Base-by-base conservation (phyloP, 2,888 invertebrate genomes). In the Pandemis corylana region DNA sequence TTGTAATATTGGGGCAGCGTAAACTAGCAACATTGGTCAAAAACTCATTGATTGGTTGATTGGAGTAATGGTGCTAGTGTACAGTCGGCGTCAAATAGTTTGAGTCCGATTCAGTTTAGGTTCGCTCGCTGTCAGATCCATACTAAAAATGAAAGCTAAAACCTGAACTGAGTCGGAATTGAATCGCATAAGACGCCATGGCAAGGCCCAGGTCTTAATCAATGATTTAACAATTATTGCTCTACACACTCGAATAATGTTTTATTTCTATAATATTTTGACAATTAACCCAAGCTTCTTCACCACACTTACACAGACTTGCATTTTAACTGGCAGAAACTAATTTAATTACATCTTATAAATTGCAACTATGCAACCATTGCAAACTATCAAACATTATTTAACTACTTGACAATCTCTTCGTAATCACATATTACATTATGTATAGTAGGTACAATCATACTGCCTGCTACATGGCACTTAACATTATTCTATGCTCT, bases 391-490 rank as follows among this genome's bases (percentile, higher is more conserved):
- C 51, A 42, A 63, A 63, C 51, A 63, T 42, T 53, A 70, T 70
- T 42, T 64, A 53, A 51, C 10, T 51, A 70, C 49, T 49, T 46
- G 69, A 69, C 13, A 71, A 46, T 71, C 20, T 56, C 56, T 44
- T 65, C 13, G 51, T 64, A 56, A 72, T 72, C 72, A 73, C 49
- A 64, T 15, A 7, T 63, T 62, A 53, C 7, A 20, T 36, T 28
- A 59, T 59, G 59, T 28, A 59, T 28, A 68, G 53, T 42, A 51
- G 51, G 42, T 72, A 53, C 42, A 56, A 20, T 41, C n/a, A n/a
- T 7, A 20, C 44, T 65, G 46, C 59, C 49, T 46, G 28, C 46
- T 68, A 65, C 36, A 73, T 73, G 73, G 73, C 73, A 73, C 73
- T 59, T 42, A 49, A 49, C 49, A 13, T 53, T 56, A 53, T 44